Conservation (phyloP, 2,888 invertebrate species). For the Nephrotoma guestfalica region DNA sequence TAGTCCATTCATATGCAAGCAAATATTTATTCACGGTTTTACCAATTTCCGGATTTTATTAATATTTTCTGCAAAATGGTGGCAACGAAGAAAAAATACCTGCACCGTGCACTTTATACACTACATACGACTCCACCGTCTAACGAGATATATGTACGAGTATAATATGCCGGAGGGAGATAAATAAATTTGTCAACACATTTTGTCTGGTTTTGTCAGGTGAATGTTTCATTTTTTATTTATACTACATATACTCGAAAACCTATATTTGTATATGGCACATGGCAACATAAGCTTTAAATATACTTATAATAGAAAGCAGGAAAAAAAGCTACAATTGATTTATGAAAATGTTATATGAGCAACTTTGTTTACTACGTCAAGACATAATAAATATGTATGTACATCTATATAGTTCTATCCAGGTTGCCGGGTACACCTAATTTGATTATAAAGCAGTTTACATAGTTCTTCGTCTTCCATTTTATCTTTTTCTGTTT, state of each 20-base stretch:
- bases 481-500: neutral
- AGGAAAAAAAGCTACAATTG: neutral
- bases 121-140: too few relatives aligned
- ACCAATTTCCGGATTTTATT: neutral
- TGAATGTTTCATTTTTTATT: neutral
- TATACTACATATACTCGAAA: too few relatives aligned
- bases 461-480: neutral
- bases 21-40: neutral
- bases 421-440: neutral
- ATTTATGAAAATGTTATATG: neutral
- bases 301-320: neutral
- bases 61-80: neutral
- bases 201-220: neutral
- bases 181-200: neutral
- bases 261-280: neutral
- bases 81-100: neutral
- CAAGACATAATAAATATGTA: neutral
- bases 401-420: neutral
- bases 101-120: neutral
- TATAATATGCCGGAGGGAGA: neutral
- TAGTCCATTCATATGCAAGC: too few relatives aligned
- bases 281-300: neutral
- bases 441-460: neutral
- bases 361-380: neutral
- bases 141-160: too few relatives aligned